Conservation (phyloP, 2,888 invertebrate species). For the Eremobia ochroleuca region DNA sequence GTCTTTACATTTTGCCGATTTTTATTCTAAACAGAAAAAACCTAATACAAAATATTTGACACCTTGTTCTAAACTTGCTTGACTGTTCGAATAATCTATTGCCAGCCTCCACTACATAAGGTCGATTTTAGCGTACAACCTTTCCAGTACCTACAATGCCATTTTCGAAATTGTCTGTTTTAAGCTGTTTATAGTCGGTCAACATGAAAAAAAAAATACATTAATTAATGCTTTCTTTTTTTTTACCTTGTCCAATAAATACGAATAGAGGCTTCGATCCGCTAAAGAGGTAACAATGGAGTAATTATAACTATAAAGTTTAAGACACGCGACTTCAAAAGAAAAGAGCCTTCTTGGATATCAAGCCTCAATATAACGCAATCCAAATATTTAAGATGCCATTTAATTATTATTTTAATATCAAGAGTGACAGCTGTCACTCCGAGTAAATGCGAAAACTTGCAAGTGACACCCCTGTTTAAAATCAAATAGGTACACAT, state of each 20-base stretch:
- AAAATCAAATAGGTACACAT: background rate
- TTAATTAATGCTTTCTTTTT: no score
- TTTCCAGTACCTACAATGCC: no score
- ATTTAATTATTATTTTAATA: background rate
- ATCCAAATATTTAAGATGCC: background rate
- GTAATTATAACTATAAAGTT: background rate
- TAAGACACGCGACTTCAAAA: no score
- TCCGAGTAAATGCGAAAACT: slow-evolving; percentile 1
- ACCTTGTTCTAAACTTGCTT: no score
- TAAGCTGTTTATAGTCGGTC: background rate
- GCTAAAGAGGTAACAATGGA: background rate
- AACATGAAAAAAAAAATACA: background rate
- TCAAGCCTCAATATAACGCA: background rate
- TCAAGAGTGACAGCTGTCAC: slow-evolving; percentile 9
- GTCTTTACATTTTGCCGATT: background rate
- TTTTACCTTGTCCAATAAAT: background rate
- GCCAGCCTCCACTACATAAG: no score
- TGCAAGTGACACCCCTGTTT: slow-evolving; percentile 19
- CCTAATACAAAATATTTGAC: background rate
- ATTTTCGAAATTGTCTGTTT: background rate
- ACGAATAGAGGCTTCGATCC: no score
- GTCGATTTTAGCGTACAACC: no score
- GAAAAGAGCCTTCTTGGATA: background rate
- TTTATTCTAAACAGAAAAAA: background rate
- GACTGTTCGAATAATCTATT: no score